Evolutionary conservation across 1,140 invertebrate species (phyloP).

Genomic region (Drosophila serrata): DNA sequence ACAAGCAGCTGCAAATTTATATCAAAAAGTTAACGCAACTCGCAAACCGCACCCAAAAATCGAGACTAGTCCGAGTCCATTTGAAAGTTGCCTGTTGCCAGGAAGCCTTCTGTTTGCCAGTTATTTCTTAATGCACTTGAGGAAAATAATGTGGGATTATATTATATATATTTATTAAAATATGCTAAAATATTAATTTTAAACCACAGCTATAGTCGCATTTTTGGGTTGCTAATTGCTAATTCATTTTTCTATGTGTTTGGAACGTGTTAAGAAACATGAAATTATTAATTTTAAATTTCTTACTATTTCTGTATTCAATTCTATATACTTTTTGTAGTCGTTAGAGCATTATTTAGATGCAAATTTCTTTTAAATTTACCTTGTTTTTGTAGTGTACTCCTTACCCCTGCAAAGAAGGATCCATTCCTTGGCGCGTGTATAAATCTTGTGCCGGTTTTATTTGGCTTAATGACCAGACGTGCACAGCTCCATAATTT

Average conservation of each 20-base stretch:
- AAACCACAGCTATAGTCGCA: too few species aligned
- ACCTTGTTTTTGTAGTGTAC: not conserved
- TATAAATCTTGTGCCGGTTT: conserved; percentile 85
- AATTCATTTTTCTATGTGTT: too few species aligned
- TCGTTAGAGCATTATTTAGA: too few species aligned
- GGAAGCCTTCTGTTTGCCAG: conserved; percentile 47
- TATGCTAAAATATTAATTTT: too few species aligned
- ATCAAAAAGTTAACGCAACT: conserved; percentile 74
- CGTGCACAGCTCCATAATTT: conserved; percentile 84
- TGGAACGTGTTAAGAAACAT: too few species aligned
- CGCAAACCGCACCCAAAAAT: conserved; percentile 62
- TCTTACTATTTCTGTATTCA: too few species aligned
- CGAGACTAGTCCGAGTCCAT: conserved; percentile 45
- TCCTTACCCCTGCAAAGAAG: conserved; percentile 18
- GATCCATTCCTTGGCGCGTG: conserved; percentile 63
- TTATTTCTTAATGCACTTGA: conserved; percentile 15
- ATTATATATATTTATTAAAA: too few species aligned
- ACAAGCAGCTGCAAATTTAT: conserved; percentile 68
- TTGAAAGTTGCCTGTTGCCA: conserved; percentile 31
- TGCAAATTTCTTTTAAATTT: not conserved
- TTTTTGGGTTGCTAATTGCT: too few species aligned
- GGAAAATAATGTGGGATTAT: not conserved
- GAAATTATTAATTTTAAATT: too few species aligned
- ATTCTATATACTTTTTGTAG: too few species aligned
- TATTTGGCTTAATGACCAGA: conserved; percentile 85